Base-by-base conservation (phyloP, 2,888 invertebrate genomes). In the Trichacis sp. region DNA sequence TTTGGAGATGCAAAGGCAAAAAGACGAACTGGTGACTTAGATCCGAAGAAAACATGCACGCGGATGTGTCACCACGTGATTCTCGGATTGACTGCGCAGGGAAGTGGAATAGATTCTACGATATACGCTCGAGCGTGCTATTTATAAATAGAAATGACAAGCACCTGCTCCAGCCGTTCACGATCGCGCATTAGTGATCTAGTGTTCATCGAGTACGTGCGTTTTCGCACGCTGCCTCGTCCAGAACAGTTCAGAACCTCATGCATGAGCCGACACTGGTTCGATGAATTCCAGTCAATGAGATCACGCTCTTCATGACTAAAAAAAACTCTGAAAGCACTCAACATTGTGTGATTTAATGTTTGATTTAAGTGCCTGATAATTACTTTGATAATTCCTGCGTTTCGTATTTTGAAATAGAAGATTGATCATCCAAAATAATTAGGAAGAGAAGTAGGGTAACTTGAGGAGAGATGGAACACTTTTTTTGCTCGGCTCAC, bases 71-170 rank as follows among this genome's bases (percentile, higher is more conserved):
- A 56, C 58, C 69, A 64, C 71, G 57, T 70, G 64, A 71, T 68
- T 71, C 56, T 59, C 55, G 55, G 14, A 51, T 48, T 50, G 54
- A 61, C 62, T 72, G 67, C 67, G 66, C 71, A 73, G 68, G 70
- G 70, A 69, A 70, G 71, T 20, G 62, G 63, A 71, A 71, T 70
- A 72, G 69, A 62, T 60, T 69, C 54, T 64, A 56, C 67, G 56
- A 63, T 62, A 70, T 64, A 66, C 59, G 58, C 49, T 52, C 55
- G 59, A 59, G 63, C 58, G 47, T 48, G 45, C 63, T 64, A 47
- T 73, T 79, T 79, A 80, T 77, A 81, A 80, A 80, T 80, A 81
- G 81, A 68, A 67, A 69, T 81, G 80, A 80, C 80, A 76, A 73
- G 76, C 81, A 80, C 80, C 81, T 82, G 81, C 77, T 72, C 70